Percentiles rank a stretch among this genome's conserved stretches.
These are phyloP conservation scores for Motacilla alba DNA, from an alignment of 2,113 vertebrate genomes.

Conservation along the genomic window DNA sequence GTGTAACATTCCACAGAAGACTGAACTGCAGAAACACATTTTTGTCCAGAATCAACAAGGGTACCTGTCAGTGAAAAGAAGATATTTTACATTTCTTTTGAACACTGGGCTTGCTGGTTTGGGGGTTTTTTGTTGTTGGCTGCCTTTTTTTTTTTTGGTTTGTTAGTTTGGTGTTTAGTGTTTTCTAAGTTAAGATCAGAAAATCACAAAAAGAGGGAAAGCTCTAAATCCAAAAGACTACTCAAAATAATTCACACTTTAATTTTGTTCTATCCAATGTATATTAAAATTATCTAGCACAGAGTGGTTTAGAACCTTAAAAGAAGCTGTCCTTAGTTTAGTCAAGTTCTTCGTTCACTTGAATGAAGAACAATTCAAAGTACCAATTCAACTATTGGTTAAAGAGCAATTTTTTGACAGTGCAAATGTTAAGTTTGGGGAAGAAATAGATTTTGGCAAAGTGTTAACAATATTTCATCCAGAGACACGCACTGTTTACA, in stretches of 20 bases:
- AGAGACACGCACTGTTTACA: neutral
- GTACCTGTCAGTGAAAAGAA: neutral
- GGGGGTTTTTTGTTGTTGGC: neutral
- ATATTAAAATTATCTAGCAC: neutral
- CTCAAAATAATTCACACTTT: neutral
- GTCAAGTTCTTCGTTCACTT: neutral
- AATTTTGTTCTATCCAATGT: neutral
- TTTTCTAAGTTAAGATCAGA: neutral
- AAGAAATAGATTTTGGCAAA: neutral
- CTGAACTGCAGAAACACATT: neutral
- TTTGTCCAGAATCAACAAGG: neutral
- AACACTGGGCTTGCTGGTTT: neutral
- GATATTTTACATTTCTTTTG: neutral
- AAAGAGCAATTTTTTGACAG: neutral
- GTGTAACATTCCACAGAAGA: conserved; percentile 53
- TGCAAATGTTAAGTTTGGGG: neutral
- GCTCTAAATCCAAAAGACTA: neutral
- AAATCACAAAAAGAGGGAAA: neutral
- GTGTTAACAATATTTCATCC: neutral
- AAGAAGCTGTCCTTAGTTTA: neutral
- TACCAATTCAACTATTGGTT: neutral
- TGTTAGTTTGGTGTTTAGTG: neutral
- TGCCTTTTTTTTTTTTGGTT: neutral
- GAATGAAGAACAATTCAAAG: neutral
- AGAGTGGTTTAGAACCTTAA: neutral